Base-by-base conservation (phyloP, 2,888 invertebrate species). In the Sphaeridia pumilis region DNA sequence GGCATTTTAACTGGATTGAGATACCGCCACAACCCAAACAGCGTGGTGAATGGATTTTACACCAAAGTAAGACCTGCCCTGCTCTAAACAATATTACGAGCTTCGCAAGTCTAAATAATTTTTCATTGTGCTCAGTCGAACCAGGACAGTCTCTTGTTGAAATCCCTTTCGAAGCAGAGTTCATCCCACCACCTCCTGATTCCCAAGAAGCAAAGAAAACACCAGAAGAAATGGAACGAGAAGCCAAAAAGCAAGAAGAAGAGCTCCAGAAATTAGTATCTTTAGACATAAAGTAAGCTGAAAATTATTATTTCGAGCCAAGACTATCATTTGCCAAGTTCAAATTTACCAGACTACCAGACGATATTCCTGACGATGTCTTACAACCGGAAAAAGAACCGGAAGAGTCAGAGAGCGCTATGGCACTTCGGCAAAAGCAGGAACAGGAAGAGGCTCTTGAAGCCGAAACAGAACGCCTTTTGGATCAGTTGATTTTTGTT, bases 11-110 rank as follows among this genome's bases (percentile, higher is more conserved):
- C 65, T 73, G 87, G 45, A 70, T 87, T 48, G 74, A 78, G 47
- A 84, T 84, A 17, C 88, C 88, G 0, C 83, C 86, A 0, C 88
- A 89, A 63, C 81, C 84, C 0, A 62, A 63, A 34, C 57, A 64
- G 17, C 2, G 41, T 22, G 55, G 52, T 24, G 42, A 47, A 21
- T 65, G 63, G 63, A 54, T 54, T 10, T 51, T 61, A 4, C 61
- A 63, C 34, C n/a, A 56, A 14, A 58, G 63, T 61, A 53, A 50
- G 42, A 49, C 17, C 22, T 42, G n/a, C 24, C 17, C 17, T 41
- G 21, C 7, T 17, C 27, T n/a, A 49, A 49, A 12, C 27, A 26
- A 38, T 5, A 24, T n/a, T 25, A 26, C 14, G 17, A 5, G 17
- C 38, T 12, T 38, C 17, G 17, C 38, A 38, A 7, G 5, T 10